A percentile compares a stretch with the other conserved stretches of the same genome.
These are phyloP conservation scores for Villa cingulata DNA, from an alignment of 2,888 invertebrate species.

Conservation along the genomic window DNA sequence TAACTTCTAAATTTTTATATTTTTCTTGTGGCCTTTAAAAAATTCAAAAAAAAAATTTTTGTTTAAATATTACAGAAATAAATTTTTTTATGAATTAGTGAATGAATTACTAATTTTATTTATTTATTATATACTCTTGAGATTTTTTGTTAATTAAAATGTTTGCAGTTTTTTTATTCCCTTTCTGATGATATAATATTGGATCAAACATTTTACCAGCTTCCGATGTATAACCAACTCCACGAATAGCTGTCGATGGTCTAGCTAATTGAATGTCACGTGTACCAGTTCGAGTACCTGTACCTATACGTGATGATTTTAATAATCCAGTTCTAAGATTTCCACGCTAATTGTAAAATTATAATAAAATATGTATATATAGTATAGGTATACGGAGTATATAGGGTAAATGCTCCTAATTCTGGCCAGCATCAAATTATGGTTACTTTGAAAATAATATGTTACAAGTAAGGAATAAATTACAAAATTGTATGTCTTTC, in stretches of 20 bases:
- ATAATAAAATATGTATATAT: not conserved
- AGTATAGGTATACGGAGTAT: too few relatives aligned
- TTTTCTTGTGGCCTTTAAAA: conserved; percentile 73
- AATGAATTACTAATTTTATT: not conserved
- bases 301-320: conserved; percentile 12
- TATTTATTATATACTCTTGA: conserved; percentile 8
- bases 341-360: conserved; percentile 1
- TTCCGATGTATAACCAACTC: conserved; percentile 86
- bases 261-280: conserved; percentile 39
- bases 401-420: too few relatives aligned
- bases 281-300: conserved; percentile 21
- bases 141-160: conserved; percentile 51
- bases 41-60: not conserved
- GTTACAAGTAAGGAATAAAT: too few relatives aligned
- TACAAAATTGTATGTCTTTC: too few relatives aligned
- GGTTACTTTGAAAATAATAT: too few relatives aligned
- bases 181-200: conserved; percentile 48
- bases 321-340: not conserved
- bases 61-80: too few relatives aligned
- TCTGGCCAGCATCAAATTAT: too few relatives aligned
- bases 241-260: conserved; percentile 94
- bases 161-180: conserved; percentile 33
- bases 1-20: conserved; percentile 73
- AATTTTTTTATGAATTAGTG: too few relatives aligned
- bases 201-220: conserved; percentile 56